A percentile compares a stretch with the other conserved stretches of the same genome.
Conservation (phyloP, 1,140 invertebrate species). For the Lepidostoma basale region DNA sequence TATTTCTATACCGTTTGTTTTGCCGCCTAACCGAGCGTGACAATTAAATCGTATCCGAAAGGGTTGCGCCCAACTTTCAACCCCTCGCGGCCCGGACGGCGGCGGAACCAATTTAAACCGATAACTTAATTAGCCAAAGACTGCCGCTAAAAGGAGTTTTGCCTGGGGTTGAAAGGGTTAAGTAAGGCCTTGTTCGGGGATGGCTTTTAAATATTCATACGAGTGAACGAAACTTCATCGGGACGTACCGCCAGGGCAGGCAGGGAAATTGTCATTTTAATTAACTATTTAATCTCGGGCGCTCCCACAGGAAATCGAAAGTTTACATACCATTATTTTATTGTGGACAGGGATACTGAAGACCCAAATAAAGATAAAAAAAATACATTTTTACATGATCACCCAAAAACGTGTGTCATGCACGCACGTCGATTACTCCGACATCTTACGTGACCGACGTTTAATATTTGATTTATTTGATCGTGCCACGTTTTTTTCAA, state of each 20-base stretch:
- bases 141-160: slow-evolving; percentile 27
- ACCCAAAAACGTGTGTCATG: too few species aligned
- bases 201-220: slow-evolving; percentile 42
- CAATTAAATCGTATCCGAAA: slow-evolving; percentile 32
- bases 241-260: neutral
- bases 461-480: too few species aligned
- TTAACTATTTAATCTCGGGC: slow-evolving; percentile 1
- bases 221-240: slow-evolving; percentile 39
- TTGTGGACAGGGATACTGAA: too few species aligned
- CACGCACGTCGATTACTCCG: too few species aligned
- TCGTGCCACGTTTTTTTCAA: too few species aligned
- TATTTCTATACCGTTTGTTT: slow-evolving; percentile 2
- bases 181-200: neutral
- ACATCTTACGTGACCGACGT: too few species aligned
- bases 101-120: slow-evolving; percentile 46
- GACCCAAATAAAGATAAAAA: too few species aligned
- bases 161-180: slow-evolving; percentile 24
- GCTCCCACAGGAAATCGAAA: too few species aligned
- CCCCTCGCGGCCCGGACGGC: slow-evolving; percentile 34
- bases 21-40: slow-evolving; percentile 12
- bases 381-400: too few species aligned
- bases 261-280: slow-evolving; percentile 6
- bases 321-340: too few species aligned
- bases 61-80: slow-evolving; percentile 35
- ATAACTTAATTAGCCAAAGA: slow-evolving; percentile 45